A percentile compares a stretch with the other conserved stretches of the same genome.
Evolutionary conservation across 1,140 invertebrate genomes (phyloP).

Genomic region (Lysiphlebus fabarum): DNA sequence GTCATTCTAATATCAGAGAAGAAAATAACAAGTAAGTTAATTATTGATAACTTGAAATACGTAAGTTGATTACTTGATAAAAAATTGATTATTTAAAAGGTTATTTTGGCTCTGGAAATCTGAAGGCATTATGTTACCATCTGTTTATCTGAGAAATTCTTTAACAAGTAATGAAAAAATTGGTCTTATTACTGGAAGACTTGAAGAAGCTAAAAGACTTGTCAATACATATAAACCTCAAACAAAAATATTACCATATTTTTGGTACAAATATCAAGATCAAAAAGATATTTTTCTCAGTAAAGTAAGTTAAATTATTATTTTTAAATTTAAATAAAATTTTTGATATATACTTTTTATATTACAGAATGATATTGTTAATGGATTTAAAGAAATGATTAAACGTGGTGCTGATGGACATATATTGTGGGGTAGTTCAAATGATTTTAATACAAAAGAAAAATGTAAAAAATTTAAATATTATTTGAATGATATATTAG

Average conservation of each 20-base stretch:
- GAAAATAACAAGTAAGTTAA: slow-evolving; percentile 67
- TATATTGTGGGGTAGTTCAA: slow-evolving; percentile 72
- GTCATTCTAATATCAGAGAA: slow-evolving; percentile 51
- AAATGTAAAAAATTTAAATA: slow-evolving; percentile 62
- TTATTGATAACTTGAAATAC: too few species aligned
- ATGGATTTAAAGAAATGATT: slow-evolving; percentile 56
- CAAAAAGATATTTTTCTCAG: slow-evolving; percentile 55
- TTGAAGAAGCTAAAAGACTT: slow-evolving; percentile 62
- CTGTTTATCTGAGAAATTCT: slow-evolving; percentile 62
- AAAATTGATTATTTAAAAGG: slow-evolving; percentile 51
- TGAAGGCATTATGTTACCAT: slow-evolving; percentile 62
- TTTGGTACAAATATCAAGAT: slow-evolving; percentile 70
- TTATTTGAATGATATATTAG: slow-evolving; percentile 62
- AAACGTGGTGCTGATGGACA: slow-evolving; percentile 60
- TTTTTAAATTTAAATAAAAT: not conserved
- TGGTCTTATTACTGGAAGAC: slow-evolving; percentile 60
- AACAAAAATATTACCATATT: slow-evolving; percentile 61
- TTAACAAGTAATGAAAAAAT: slow-evolving; percentile 51
- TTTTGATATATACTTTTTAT: slow-evolving; percentile 1
- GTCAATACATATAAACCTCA: slow-evolving; percentile 36
- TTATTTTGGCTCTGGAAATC: slow-evolving; percentile 66
- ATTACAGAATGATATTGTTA: slow-evolving; percentile 58
- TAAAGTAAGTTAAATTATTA: slow-evolving; percentile 48
- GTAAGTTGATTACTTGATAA: not conserved
- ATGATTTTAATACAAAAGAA: slow-evolving; percentile 62